Evolutionary conservation across 2,797 vertebrate genomes (phyloP), one percentile per base, ranked within the genome.

Genomic region (Onychomys arenicola): DNA sequence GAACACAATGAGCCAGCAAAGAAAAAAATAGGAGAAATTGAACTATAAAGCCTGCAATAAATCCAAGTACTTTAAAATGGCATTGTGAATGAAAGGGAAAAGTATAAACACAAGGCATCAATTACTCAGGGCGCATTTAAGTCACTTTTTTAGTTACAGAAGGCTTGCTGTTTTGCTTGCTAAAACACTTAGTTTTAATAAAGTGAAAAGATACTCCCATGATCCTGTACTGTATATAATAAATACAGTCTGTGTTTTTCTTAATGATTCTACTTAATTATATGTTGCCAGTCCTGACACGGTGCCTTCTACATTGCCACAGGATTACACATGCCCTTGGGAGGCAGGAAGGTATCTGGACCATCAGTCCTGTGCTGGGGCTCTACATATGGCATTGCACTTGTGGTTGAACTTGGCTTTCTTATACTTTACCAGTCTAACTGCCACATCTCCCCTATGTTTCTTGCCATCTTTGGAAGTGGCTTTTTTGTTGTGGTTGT

Each of bases 111-210:
- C 12, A 12, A 43, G 1, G 10, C 10, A 25, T 71, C 55, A 55
- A 57, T 77, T 80, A 89, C 37, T 49, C 14, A 17, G 14, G 5
- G 61, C 37, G 21, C 75, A 71, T 25, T 37, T 63, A 73, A 75
- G 43, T 82, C 52, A 57, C 52, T 6, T 86, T 86, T 96, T 81
- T 49, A 76, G 65, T 63, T 89, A 84, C 43, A 43, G 16, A 83
- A 81, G 57, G 43, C 86, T 57, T 87, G 34, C 55, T 88, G 34
- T 11, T 95, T 85, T 87, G 43, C 84, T 29, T 81, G 86, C 61
- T 67, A 63, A 93, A 82, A 84, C 5, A 32, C 43, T 95, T 92
- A 73, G 83, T 61, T 95, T 95, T 92, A 97, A 93, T 57, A 76
- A 85, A 93, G 75, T 23, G 57, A 52, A 93, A 97, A 90, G 82